Evolutionary conservation across 1,140 invertebrate species (phyloP).

Genomic region (Frieseomelitta varia): DNA sequence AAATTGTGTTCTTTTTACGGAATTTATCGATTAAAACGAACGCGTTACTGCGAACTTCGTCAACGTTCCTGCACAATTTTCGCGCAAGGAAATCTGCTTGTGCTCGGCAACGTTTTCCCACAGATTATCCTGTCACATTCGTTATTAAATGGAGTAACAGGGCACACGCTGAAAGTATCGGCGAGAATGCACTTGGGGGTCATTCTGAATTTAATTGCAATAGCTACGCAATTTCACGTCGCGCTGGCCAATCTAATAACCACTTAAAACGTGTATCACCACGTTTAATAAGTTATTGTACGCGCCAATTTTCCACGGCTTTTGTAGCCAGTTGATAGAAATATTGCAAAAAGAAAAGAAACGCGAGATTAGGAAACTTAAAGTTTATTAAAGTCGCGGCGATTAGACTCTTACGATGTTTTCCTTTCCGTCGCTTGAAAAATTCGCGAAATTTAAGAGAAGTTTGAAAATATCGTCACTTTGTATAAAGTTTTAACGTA

Average conservation of each 20-base stretch:
- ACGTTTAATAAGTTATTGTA: background rate
- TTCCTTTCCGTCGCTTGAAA: background rate
- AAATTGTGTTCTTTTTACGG: background rate
- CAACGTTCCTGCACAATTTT: constrained; percentile 13
- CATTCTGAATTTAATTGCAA: constrained; percentile 31
- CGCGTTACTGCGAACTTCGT: background rate
- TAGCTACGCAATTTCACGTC: constrained; percentile 15
- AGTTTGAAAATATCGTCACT: background rate
- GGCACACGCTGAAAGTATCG: constrained; percentile 12
- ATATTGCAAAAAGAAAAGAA: background rate
- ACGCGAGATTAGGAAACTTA: background rate
- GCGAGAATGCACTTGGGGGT: constrained; percentile 26
- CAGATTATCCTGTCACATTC: constrained; percentile 41
- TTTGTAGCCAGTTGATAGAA: background rate
- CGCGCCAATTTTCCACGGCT: background rate
- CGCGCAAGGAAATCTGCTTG: background rate
- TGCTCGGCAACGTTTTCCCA: constrained; percentile 11
- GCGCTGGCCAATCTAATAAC: background rate
- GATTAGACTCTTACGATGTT: background rate
- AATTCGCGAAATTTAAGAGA: background rate
- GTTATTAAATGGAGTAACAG: constrained; percentile 38
- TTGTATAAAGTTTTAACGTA: background rate
- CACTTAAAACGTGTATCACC: background rate
- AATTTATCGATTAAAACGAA: background rate
- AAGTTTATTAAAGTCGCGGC: background rate